Percentiles rank a stretch among this genome's conserved stretches.
These are phyloP conservation scores for Danaus chrysippus DNA, from an alignment of 2,888 invertebrate species.

Conservation along the genomic window DNA sequence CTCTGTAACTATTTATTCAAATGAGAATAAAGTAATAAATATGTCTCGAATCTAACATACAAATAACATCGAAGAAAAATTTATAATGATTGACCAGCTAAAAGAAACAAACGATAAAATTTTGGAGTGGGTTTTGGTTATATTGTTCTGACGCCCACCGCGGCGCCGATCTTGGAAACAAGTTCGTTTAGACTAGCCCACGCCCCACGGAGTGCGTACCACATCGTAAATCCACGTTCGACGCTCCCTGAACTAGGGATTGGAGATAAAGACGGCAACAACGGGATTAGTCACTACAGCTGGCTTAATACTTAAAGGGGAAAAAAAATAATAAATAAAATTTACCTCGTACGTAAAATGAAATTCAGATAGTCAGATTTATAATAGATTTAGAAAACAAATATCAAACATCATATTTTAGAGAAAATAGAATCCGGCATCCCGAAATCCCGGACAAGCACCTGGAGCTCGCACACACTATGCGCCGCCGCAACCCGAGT, in stretches of 20 bases:
- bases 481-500: constrained; percentile 45
- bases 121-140: constrained; percentile 3
- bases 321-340: too few species aligned
- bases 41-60: too few species aligned
- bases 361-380: too few species aligned
- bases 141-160: constrained; percentile 11
- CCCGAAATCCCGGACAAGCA: constrained; percentile 13
- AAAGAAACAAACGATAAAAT: constrained; percentile 8
- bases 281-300: neutral
- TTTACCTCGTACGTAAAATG: too few species aligned
- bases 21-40: too few species aligned
- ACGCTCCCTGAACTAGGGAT: constrained; percentile 38
- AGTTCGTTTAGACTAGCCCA: constrained; percentile 21
- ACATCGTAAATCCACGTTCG: constrained; percentile 37
- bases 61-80: neutral
- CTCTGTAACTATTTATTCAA: too few species aligned
- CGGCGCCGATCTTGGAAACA: constrained; percentile 11
- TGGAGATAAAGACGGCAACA: neutral
- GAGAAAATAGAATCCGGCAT: neutral
- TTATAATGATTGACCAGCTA: neutral
- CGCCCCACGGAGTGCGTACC: constrained; percentile 24
- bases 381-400: too few species aligned
- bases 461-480: constrained; percentile 10
- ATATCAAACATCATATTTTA: too few species aligned
- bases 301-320: too few species aligned